Evolutionary conservation across 1,140 invertebrate species (phyloP), one percentile per base, ranked within the genome.

Genomic region (Ceratosolen solmsi): DNA sequence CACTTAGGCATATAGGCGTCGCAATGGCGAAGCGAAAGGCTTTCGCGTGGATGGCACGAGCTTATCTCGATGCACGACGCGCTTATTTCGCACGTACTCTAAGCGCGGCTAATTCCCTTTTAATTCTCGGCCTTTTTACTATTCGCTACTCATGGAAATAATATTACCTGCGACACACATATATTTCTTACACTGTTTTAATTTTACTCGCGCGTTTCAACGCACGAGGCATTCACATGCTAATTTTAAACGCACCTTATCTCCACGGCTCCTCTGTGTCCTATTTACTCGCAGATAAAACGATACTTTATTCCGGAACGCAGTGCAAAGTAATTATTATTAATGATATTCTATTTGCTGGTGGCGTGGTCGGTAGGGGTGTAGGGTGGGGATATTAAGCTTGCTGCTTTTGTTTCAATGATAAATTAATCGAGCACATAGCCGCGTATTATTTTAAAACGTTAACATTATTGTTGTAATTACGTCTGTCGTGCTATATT

Each of bases 31-130:
- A n/a, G 25, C n/a, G 13, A 41, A 72, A 27, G 46, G 13, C 25
- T 27, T 49, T 20, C 11, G 25, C 38, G 25, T 20, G 7, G 51
- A 79, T 46, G 33, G 27, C 30, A 30, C 30, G 51, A 4, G 68
- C 68, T 82, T 82, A 82, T 82, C 81, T 25, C 25, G 81, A 82
- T 79, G 27, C 80, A 82, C 80, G 80, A 78, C 13, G 25, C 49
- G 56, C 79, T 65, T 65, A 76, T 70, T 68, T 81, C 41, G 22
- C 80, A 38, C 77, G 36, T 25, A 60, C 76, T n/a, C n/a, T 72
- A 56, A 71, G 1, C 33, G 27, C 70, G n/a, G 58, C 80, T 76
- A 76, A 81, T 70, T 81, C 60, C 17, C 54, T 56, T 38, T 80
- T 65, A 72, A 80, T 60, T 63, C 51, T 13, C 7, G 0, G 65